phyloP scores from a whole-genome alignment of 2,797 vertebrate genomes.

The Sebastes itinus region DNA sequence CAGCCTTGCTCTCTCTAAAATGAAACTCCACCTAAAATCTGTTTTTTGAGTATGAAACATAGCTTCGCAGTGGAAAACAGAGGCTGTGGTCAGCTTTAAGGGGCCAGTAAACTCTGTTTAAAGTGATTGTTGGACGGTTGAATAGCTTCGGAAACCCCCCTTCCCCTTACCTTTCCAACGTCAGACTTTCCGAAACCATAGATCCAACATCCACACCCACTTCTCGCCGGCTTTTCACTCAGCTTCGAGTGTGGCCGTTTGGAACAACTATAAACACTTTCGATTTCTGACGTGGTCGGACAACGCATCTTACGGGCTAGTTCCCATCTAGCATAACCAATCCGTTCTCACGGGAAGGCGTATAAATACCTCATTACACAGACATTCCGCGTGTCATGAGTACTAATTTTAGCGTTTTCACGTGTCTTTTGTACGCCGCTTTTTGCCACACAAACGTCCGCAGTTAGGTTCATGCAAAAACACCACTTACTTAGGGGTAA shows the following conservation, averaged over 20 bases:
- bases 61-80: background rate
- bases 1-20: slow-evolving; percentile 4
- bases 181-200: background rate
- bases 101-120: background rate
- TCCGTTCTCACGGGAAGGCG: background rate
- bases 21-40: background rate
- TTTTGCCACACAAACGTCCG: background rate
- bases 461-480: background rate
- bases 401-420: background rate
- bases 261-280: background rate
- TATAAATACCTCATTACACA: too few species aligned
- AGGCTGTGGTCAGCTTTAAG: background rate
- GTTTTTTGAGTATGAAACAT: background rate
- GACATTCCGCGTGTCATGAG: background rate
- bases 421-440: background rate
- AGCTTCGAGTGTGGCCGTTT: background rate
- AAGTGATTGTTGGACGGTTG: background rate
- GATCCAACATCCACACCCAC: background rate
- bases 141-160: background rate
- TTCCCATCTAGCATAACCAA: background rate
- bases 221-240: background rate
- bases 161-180: background rate
- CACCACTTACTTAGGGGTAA: background rate
- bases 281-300: background rate
- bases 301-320: background rate